Evolutionary conservation across 2,113 vertebrate genomes (phyloP).

Genomic region (Anguilla rostrata): DNA sequence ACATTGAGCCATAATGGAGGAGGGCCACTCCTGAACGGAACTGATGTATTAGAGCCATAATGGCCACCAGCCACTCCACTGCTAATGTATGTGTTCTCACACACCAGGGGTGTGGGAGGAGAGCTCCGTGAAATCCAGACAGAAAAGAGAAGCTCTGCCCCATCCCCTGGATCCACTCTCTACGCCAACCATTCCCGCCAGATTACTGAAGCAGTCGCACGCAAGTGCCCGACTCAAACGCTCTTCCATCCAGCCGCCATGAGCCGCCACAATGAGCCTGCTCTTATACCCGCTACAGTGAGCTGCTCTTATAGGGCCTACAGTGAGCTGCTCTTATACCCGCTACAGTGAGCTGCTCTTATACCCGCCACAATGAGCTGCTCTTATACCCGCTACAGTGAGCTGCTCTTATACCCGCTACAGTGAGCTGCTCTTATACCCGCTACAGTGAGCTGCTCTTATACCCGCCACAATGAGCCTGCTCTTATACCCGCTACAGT

Average conservation of each 20-base stretch:
- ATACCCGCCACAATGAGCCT: no score
- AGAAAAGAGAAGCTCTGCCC: background rate
- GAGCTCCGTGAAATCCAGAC: background rate
- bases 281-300: background rate
- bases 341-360: no score
- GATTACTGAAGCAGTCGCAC: background rate
- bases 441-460: no score
- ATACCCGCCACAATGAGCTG: no score
- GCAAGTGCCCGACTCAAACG: background rate
- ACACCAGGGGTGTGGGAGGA: background rate
- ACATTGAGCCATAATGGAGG: background rate
- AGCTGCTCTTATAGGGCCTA: background rate
- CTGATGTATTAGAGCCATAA: background rate
- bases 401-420: no score
- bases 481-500: no score
- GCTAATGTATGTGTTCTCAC: slow-evolving; percentile 14
- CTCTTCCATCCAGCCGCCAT: background rate
- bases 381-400: no score
- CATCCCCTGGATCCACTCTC: background rate
- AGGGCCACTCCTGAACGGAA: background rate
- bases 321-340: background rate
- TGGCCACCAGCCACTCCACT: background rate
- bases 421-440: no score
- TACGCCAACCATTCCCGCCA: background rate
- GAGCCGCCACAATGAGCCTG: background rate